Base-by-base conservation (phyloP, 2,797 vertebrate genomes). In the Sparidentex hasta region DNA sequence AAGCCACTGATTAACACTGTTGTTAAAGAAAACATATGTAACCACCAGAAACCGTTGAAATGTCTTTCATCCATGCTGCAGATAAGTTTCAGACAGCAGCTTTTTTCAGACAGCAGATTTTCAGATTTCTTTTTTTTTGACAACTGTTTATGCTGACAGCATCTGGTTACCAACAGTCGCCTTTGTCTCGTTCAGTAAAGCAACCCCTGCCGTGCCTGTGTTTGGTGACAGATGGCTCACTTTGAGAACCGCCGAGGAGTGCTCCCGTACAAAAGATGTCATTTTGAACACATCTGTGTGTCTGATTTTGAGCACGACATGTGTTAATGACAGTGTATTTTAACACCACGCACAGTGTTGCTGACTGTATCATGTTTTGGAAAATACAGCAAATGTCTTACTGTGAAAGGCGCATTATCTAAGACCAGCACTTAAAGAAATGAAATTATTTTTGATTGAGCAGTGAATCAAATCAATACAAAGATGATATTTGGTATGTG, bases 211-310 rank as follows among this genome's bases (percentile, higher is more conserved):
- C 20, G 78, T 75, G 75, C 66, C 27, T 50, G 76, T 50, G 51
- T 87, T 85, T 76, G 70, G 76, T 80, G 81, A 88, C 88, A 92
- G 91, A 90, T 92, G 90, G 87, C 73, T 89, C 1, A 3, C 64
- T 87, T 74, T 82, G 51, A 87, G 65, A 84, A 68, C 56, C 11
- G 27, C 38, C 4, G 18, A 82, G 61, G 48, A 78, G 71, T 47
- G 25, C 64, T 78, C 41, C 58, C 57, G 80, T 74, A 73, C 77
- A 80, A 71, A 84, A 70, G 68, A 90, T 46, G 57, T 74, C 8
- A 54, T 75, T 77, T 83, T 78, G 55, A 71, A 64, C 71, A 77
- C 75, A 65, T 56, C 71, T 46, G 63, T 76, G 20, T 48, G 67
- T 75, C 65, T 80, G 43, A 52, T 67, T 87, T 78, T 66, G 27